A percentile compares a stretch with the other conserved stretches of the same genome.
Evolutionary conservation across 2,888 invertebrate species (phyloP).

Genomic region (Trisateles emortualis): DNA sequence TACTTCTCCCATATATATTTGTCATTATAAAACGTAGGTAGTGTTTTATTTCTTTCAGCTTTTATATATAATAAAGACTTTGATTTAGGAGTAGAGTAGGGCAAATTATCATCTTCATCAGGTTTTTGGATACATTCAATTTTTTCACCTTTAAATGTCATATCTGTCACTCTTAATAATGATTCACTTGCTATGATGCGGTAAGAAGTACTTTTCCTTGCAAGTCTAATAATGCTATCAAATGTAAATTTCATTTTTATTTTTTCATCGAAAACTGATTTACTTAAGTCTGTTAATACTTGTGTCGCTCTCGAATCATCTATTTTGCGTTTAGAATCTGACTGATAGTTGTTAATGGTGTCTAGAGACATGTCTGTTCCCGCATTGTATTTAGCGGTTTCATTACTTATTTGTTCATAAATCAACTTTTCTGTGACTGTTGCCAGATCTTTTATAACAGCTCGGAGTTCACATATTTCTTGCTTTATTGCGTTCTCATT

Average conservation of each 20-base stretch:
- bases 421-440: slow-evolving; percentile 61
- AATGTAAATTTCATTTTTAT: slow-evolving; percentile 51
- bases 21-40: slow-evolving; percentile 61
- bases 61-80: slow-evolving; percentile 61
- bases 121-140: slow-evolving; percentile 19
- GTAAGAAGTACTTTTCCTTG: slow-evolving; percentile 70
- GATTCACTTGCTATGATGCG: slow-evolving; percentile 76
- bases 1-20: slow-evolving; percentile 29
- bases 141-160: slow-evolving; percentile 64
- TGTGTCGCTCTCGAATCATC: slow-evolving; percentile 59
- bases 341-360: slow-evolving; percentile 23
- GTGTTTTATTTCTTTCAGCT: slow-evolving; percentile 46
- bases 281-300: slow-evolving; percentile 49
- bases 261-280: slow-evolving; percentile 55
- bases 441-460: slow-evolving; percentile 63
- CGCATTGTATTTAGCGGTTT: slow-evolving; percentile 28
- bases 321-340: slow-evolving; percentile 31
- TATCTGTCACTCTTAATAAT: slow-evolving; percentile 73
- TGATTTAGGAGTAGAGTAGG: slow-evolving; percentile 54
- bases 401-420: slow-evolving; percentile 51
- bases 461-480: slow-evolving; percentile 66
- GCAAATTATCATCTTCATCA: slow-evolving; percentile 45
- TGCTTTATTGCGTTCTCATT: slow-evolving; percentile 56
- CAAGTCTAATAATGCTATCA: slow-evolving; percentile 54
- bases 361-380: slow-evolving; percentile 26